Evolutionary conservation across 1,140 invertebrate species (phyloP), one percentile per base, ranked within the genome.

Genomic region (Zeugodacus cucurbitae): DNA sequence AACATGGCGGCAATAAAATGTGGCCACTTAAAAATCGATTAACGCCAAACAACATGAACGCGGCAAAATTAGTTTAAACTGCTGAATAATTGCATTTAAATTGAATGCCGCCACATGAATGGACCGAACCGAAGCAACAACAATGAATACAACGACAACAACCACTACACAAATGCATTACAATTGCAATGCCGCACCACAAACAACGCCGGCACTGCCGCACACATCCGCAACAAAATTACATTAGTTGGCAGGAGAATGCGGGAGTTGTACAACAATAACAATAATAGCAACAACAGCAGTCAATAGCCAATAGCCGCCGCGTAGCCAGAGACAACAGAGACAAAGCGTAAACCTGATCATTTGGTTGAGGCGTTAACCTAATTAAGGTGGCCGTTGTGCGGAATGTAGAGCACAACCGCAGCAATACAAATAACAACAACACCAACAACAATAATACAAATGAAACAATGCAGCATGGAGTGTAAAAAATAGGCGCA

Each of bases 21-120:
- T 82, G 74, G 74, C 74, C 74, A 82, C 74, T 82, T 82, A 82
- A 82, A 82, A 82, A 82, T 82, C 74, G 74, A 82, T 82, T 82
- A 82, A 82, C 74, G 74, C 74, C 74, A 82, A 82, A 48, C 74
- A 82, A 82, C 74, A 82, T 82, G 74, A 82, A 82, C 74, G 74
- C 74, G 37, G 74, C 74, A 48, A 82, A 82, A 82, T 82, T 82
- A 82, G 74, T 82, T 82, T 82, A 82, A 82, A 82, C 74, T 82
- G 74, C 74, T 82, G 74, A 82, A 82, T 82, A 82, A 82, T 82
- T 82, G 74, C 74, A 82, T 82, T 82, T 82, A 82, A 82, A 82
- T 82, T 82, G 74, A 82, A 82, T 82, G 74, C 74, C 74, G 74
- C 41, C 74, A 82, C 41, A 82, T 34, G 74, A 82, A 82, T 82